These are phyloP conservation scores for Iselma pallidipennis DNA, from an alignment of 2,888 invertebrate species.

Conservation along the genomic window DNA sequence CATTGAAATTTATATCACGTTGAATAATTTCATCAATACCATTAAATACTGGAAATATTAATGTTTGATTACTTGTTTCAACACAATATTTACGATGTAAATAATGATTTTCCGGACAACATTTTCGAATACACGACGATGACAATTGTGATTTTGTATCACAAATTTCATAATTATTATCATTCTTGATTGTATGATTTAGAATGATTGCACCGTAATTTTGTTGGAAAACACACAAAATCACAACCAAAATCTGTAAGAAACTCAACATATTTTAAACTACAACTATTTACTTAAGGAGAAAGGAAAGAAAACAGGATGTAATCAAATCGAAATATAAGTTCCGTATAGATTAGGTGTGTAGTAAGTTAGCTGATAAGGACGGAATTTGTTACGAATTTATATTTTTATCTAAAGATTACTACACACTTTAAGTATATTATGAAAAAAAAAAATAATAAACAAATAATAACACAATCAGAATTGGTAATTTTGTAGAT, in stretches of 20 bases:
- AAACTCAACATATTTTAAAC: background rate
- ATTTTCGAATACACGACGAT: constrained; percentile 29
- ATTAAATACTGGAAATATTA: constrained; percentile 26
- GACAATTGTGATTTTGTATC: background rate
- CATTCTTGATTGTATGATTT: constrained; percentile 1
- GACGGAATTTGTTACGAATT: background rate
- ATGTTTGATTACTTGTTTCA: constrained; percentile 8
- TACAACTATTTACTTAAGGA: background rate
- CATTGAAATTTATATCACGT: constrained; percentile 17
- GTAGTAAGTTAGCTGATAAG: background rate
- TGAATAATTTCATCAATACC: constrained; percentile 15
- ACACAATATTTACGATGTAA: constrained; percentile 22
- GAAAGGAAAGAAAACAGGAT: background rate
- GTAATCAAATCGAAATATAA: background rate
- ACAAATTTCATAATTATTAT: constrained; percentile 23
- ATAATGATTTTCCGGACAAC: constrained; percentile 31
- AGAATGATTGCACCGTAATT: background rate
- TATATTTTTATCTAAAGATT: background rate
- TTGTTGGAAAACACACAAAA: background rate
- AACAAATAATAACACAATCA: background rate
- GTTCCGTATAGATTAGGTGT: background rate
- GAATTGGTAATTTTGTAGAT: constrained; percentile 39
- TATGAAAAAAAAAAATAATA: background rate
- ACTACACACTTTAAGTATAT: too few species aligned
- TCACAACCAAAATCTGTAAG: background rate